Base-by-base conservation (phyloP, 1,140 invertebrate species). In the Rhagoletis zephyria region DNA sequence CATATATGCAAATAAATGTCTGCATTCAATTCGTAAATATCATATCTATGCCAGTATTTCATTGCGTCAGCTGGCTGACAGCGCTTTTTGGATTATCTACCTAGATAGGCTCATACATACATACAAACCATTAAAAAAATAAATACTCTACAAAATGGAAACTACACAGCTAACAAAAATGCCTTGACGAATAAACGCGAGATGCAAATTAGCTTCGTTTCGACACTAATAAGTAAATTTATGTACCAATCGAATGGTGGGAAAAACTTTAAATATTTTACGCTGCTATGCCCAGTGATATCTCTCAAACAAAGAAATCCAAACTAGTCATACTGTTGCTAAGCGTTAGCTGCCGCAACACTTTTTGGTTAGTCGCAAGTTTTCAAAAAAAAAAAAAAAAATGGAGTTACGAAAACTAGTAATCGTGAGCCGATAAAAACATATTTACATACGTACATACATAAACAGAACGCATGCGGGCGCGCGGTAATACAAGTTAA, bases 151-250 rank as follows among this genome's bases (percentile, higher is more conserved):
- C 74, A 81, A 59, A 51, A 56, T 81, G 56, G 45, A 59, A 59
- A 56, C 42, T 51, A 59, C 61, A 16, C 4, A 30, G 30, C 30
- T 30, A 30, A 30, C 30, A 63, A n/a, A 4, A 63, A 63, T 63
- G 51, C 51, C 30, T 30, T 30, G 30, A 30, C 30, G 30, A 30
- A 30, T 9, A 19, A 56, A 51, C n/a, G 48, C 19, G 10, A 81
- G 56, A 81, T n/a, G 74, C 74, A 81, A 81, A 81, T 81, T 81
- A 81, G 45, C 3, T 81, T 30, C 74, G 74, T 81, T 81, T 81
- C 74, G 48, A 51, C 42, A 77, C 70, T 77, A 77, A 48, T 77
- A 77, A 77, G 12, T 9, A 14, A 51, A 81, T 81, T 81, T 56
- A 81, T 30, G n/a, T 81, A 56, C 9, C 42, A 81, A 56, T 81